phyloP scores from a whole-genome alignment of 2,797 vertebrate species.

The Coilia nasus region DNA sequence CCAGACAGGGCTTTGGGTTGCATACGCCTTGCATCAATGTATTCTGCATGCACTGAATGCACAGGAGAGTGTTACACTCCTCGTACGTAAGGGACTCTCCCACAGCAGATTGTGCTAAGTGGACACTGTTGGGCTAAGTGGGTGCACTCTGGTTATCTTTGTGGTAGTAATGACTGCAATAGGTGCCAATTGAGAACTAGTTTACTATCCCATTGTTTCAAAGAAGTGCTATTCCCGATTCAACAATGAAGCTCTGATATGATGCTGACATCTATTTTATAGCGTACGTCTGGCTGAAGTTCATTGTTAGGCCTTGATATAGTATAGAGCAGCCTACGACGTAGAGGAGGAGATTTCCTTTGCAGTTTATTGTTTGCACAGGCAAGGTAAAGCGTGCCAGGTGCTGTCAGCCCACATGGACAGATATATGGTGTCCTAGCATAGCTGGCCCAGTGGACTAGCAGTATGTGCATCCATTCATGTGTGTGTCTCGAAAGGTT shows the following conservation, averaged over 20 bases:
- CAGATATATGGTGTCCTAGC: background rate
- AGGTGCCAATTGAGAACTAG: too few species aligned
- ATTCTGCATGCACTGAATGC: too few species aligned
- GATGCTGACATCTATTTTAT: background rate
- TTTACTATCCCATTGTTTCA: too few species aligned
- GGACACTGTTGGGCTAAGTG: too few species aligned
- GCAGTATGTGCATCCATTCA: background rate
- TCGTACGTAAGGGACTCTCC: too few species aligned
- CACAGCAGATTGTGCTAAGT: too few species aligned
- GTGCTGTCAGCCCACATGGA: background rate
- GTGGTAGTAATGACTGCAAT: too few species aligned
- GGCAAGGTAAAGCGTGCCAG: background rate
- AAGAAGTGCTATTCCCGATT: background rate
- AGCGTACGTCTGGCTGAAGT: background rate
- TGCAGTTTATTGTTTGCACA: background rate
- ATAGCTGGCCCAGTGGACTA: background rate
- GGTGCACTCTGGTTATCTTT: too few species aligned
- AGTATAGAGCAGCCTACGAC: background rate
- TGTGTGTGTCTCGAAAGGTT: background rate
- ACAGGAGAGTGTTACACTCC: too few species aligned
- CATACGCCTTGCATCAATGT: too few species aligned
- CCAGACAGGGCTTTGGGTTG: too few species aligned
- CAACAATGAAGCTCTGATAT: background rate
- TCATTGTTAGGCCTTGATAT: background rate
- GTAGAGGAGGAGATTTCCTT: background rate